Evolutionary conservation across 2,113 vertebrate genomes (phyloP), one percentile per base, ranked within the genome.

Genomic region (Erythrocebus patas): DNA sequence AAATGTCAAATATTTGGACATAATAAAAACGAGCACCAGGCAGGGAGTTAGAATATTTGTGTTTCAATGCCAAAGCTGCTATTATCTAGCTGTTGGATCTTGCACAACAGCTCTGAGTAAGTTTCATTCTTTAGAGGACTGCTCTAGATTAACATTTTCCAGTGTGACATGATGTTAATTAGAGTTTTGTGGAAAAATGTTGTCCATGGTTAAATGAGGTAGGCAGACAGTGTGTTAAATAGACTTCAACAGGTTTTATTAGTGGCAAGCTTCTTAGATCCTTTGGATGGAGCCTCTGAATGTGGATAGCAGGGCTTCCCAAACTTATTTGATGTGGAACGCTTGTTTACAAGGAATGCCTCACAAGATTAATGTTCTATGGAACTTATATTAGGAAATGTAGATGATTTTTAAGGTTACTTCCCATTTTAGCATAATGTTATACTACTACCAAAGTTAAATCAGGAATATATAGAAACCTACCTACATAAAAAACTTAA

Each of bases 391-490:
- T 57, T 92, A 59, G 57, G 59, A 96, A 91, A 55, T 84, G 14
- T 52, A 14, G 35, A 72, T 86, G 30, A 18, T 89, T 59, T 76
- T 84, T 45, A 81, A 92, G 89, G 8, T 22, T 93, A 88, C 43
- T 72, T 90, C 18, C 27, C 57, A 38, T 72, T 93, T 89, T 90
- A 90, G 40, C 35, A 25, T 16, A 68, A 5, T 85, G 78, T 72
- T 12, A 75, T 20, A 27, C 48, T 88, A n/a, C 25, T 59, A 48
- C 14, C 43, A 83, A 93, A 89, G 14, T 80, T 84, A 75, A 97
- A 23, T 96, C 52, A 57, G 64, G 23, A 61, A 68, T 73, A 92
- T 95, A 32, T 35, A 92, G 55, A 95, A 95, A 83, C 9, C 70
- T 84, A 87, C 43, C 35, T 75, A 61, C 1, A 86, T 43, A 48